phyloP scores from a whole-genome alignment of 53 echinoderm and acorn worm species.

The Zoroaster sp. region DNA sequence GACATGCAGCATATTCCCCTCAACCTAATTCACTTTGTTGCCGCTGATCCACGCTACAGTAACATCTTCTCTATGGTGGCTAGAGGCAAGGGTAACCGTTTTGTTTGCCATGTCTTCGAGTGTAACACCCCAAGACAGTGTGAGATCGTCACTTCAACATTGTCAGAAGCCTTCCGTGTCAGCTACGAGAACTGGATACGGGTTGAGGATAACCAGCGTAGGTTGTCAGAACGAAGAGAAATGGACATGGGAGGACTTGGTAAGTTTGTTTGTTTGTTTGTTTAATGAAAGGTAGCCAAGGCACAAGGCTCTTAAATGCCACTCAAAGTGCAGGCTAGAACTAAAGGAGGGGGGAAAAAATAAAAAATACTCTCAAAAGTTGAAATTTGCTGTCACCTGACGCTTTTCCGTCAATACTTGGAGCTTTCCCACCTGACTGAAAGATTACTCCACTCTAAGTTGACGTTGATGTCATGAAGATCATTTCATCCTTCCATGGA shows the following conservation, averaged over 20 bases:
- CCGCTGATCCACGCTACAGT: conserved; percentile 30
- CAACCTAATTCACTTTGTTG: conserved; percentile 34
- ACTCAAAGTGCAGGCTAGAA: too few species aligned
- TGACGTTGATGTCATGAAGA: too few species aligned
- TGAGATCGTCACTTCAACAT: neutral
- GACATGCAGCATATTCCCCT: conserved; percentile 53
- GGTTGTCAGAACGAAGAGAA: neutral
- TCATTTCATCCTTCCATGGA: too few species aligned
- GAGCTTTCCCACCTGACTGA: too few species aligned
- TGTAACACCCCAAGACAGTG: conserved; percentile 9
- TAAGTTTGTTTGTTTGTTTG: too few species aligned
- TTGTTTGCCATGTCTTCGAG: conserved; percentile 58
- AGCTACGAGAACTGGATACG: conserved; percentile 43
- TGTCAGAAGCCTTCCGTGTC: conserved; percentile 34
- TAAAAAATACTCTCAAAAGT: too few species aligned
- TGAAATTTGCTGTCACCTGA: too few species aligned
- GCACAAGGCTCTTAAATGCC: too few species aligned
- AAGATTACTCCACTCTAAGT: too few species aligned
- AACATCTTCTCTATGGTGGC: conserved; percentile 52
- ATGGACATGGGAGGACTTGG: conserved; percentile 26
- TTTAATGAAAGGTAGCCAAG: too few species aligned
- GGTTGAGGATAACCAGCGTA: conserved; percentile 33
- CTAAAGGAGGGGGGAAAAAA: too few species aligned
- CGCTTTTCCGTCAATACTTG: too few species aligned
- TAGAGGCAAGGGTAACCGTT: conserved; percentile 36